Base-by-base conservation (phyloP, 2,888 invertebrate species). In the Agonopterix heracliana region DNA sequence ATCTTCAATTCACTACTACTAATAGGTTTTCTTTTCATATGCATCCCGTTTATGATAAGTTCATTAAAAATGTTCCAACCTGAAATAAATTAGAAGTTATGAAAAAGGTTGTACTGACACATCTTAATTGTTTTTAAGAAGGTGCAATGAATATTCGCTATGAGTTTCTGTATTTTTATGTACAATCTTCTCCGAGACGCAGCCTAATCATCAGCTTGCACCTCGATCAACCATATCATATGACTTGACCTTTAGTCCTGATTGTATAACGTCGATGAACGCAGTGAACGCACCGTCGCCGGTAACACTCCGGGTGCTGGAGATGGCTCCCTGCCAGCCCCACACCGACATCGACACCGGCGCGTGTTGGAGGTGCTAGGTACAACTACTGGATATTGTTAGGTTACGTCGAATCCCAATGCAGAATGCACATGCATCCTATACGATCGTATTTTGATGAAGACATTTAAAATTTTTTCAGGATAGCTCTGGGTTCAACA, bases 281-380 rank as follows among this genome's bases (percentile, higher is more conserved):
- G 10, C n/a, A 13, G 46, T 10, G 41, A 34, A 40, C 46, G 46
- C 46, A 41, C 46, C 45, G 26, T 26, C 46, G 26, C 46, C 10
- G 3, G 13, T 38, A 17, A 41, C 41, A 12, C 46, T 10, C 9
- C 34, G 40, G 34, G 10, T 40, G n/a, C 40, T 26, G 43, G 35
- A 26, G 44, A 40, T 49, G 48, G 49, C 49, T 17, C 35, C 7
- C 11, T 46, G 46, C 50, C 50, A 50, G 41, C 45, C 46, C 48
- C 46, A 41, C 53, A 51, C 53, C 50, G 49, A 41, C 53, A 51
- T 51, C 50, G 49, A 26, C 26, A 26, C 42, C 49, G 42, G 14
- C 42, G 44, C 45, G 44, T 36, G 44, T 41, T 45, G 36, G 17
- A 34, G 26, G 11, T 41, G 34, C 45, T 47, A 17, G 46, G 10